phyloP scores from a whole-genome alignment of 2,888 invertebrate species.

The Oeneis ivallda region DNA sequence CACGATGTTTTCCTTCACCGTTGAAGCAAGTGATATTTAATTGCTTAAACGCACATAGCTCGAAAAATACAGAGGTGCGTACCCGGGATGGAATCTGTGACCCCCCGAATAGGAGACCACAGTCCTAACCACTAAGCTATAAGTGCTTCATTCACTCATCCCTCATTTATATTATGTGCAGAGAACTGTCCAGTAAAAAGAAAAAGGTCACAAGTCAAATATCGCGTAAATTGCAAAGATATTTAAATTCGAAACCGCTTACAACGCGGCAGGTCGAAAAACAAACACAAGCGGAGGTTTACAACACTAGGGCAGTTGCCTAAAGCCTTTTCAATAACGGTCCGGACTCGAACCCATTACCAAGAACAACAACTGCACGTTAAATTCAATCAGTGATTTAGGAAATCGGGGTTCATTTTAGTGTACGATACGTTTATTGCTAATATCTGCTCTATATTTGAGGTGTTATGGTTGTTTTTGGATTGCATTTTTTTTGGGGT shows the following conservation, averaged over 20 bases:
- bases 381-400: slow-evolving; percentile 39
- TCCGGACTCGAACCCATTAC: slow-evolving; percentile 40
- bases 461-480: slow-evolving; percentile 25
- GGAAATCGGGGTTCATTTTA: slow-evolving; percentile 31
- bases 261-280: background rate
- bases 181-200: too few species aligned
- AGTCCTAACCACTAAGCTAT: too few species aligned
- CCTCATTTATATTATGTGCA: too few species aligned
- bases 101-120: too few species aligned
- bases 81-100: too few species aligned
- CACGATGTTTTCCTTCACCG: too few species aligned
- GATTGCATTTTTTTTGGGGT: slow-evolving; percentile 9
- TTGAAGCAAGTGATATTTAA: too few species aligned
- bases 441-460: slow-evolving; percentile 41
- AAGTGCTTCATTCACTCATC: too few species aligned
- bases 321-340: slow-evolving; percentile 35
- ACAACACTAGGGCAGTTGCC: slow-evolving; percentile 11
- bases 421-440: slow-evolving; percentile 5
- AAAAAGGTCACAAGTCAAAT: too few species aligned
- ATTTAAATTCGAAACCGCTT: slow-evolving; percentile 6
- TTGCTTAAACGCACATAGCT: too few species aligned
- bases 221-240: background rate
- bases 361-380: slow-evolving; percentile 40
- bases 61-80: too few species aligned
- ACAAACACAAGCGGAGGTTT: slow-evolving; percentile 13